Evolutionary conservation across 2,888 invertebrate species (phyloP).

Genomic region (Schrankia costaestrigalis): DNA sequence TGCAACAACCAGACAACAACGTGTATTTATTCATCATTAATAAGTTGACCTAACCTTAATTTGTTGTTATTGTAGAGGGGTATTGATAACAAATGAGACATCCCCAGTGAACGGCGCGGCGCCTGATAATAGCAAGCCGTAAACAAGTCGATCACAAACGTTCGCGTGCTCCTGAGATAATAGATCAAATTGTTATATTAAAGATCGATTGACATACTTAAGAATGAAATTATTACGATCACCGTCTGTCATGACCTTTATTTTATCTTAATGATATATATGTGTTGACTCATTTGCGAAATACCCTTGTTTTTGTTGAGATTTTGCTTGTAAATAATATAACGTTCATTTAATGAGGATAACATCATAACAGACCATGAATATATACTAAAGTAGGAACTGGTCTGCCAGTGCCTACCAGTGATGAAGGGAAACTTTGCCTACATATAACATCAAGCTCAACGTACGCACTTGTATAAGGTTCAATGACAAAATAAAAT

Average conservation of each 20-base stretch:
- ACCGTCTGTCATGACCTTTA: conserved; percentile 1
- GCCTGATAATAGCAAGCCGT: conserved; percentile 2
- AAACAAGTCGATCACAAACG: conserved; percentile 6
- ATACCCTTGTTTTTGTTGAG: conserved; percentile 4
- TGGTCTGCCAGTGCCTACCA: too few relatives aligned
- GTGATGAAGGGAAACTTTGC: too few relatives aligned
- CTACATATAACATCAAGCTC: too few relatives aligned
- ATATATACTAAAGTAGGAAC: too few relatives aligned
- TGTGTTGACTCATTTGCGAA: conserved; percentile 3
- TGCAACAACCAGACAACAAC: conserved; percentile 15
- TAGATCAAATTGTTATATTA: conserved; percentile 1
- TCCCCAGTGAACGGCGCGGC: conserved; percentile 7
- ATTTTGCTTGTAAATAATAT: too few relatives aligned
- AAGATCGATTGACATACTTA: conserved; percentile 3
- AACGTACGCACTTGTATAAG: too few relatives aligned
- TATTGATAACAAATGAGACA: conserved; percentile 35
- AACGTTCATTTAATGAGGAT: too few relatives aligned
- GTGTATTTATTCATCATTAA: conserved; percentile 38
- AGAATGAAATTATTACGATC: conserved; percentile 1
- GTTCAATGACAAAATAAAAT: too few relatives aligned
- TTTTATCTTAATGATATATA: conserved; percentile 1
- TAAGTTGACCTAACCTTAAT: conserved; percentile 55
- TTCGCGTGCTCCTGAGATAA: conserved; percentile 1
- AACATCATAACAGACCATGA: too few relatives aligned
- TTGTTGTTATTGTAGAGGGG: conserved; percentile 49